These are phyloP conservation scores for Antennarius maculatus DNA, from an alignment of 2,797 vertebrate species.

Conservation along the genomic window DNA sequence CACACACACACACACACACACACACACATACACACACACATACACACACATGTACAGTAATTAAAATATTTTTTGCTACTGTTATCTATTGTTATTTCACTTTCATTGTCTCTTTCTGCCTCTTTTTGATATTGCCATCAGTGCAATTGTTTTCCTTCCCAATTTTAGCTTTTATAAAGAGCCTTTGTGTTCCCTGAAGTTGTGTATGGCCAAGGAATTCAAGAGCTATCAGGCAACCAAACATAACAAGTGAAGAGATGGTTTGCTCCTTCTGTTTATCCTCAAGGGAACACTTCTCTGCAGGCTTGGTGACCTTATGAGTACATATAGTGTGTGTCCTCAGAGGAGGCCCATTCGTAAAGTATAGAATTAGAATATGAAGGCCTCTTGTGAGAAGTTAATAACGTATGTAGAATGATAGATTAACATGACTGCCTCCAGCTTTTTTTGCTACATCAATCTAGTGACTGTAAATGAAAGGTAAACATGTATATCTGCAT, in stretches of 20 bases:
- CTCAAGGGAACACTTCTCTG: background rate
- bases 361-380: background rate
- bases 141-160: background rate
- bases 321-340: background rate
- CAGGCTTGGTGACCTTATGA: background rate
- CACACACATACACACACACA: too few species aligned
- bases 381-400: background rate
- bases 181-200: background rate
- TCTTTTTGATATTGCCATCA: background rate
- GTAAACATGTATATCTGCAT: background rate
- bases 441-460: background rate
- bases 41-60: too few species aligned
- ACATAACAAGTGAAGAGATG: background rate
- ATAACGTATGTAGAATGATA: background rate
- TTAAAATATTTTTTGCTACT: background rate
- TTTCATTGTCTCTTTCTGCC: background rate
- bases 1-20: too few species aligned
- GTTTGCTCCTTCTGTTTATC: background rate
- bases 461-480: background rate
- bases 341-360: background rate
- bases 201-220: background rate
- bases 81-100: background rate
- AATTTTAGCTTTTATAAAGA: background rate
- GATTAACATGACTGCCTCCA: background rate
- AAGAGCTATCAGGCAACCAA: background rate